Evolutionary conservation across 2,888 invertebrate species (phyloP), one percentile per base, ranked within the genome.

Genomic region (Dermolepida albohirtum): DNA sequence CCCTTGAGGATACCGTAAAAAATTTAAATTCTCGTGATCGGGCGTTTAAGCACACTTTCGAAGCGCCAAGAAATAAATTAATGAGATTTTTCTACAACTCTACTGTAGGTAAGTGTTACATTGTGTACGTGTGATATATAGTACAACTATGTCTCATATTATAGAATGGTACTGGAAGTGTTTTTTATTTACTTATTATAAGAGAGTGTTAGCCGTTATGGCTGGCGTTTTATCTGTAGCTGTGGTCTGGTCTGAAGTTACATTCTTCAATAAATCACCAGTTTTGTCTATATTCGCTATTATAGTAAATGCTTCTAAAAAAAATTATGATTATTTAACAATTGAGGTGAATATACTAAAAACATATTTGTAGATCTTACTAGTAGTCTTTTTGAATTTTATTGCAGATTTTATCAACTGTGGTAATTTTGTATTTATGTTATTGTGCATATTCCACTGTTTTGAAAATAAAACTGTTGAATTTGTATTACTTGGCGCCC

Each of bases 181-280:
- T 82, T 80, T 92, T 67, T 73, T 95, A 16, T 90, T 90, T 76
- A 89, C 91, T 55, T 94, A 94, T 78, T 88, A 92, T 69, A 86
- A 94, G 75, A 93, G 92, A 80, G 80, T 87, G 0, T 82, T 93
- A 73, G 91, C 96, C 1, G 85, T 94, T 27, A 75, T 90, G 10
- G 89, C 94, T 0, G 91, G 90, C 1, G 82, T 91, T 44, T 87
- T 98, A 83, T 97, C 98, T 0, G 84, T 93, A 22, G 90, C 93
- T 79, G 96, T 99, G 39, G 95, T 99, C n/a, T 98, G 98, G 98
- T 98, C 98, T 0, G 99, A 99, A 85, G 90, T 98, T 77, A 97
- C 98, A 0, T 99, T 99, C 85, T 99, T 99, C 86, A 93, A 93
- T 79, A 91, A 93, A 77, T 85, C 88, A 22, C 98, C 98, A 0